Percentiles rank a stretch among this genome's conserved stretches.
phyloP scores from a whole-genome alignment of 1,140 invertebrate genomes.

The Caerostris extrusa region DNA sequence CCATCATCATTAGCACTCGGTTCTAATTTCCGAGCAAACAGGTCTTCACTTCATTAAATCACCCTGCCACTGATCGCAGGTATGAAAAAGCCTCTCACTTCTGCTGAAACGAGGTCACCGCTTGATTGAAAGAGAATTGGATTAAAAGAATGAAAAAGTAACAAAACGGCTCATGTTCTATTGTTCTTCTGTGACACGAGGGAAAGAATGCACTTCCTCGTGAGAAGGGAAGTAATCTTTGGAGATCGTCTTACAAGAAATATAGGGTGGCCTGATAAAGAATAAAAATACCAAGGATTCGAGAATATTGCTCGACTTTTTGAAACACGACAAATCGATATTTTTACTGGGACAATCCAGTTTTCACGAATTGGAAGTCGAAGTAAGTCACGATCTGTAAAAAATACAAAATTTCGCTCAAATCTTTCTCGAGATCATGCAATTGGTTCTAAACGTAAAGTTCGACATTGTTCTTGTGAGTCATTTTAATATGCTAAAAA shows the following conservation, averaged over 20 bases:
- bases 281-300: background rate
- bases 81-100: constrained; percentile 26
- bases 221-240: background rate
- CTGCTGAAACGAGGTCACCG: constrained; percentile 11
- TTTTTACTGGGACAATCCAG: background rate
- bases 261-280: background rate
- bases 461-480: too few relatives aligned
- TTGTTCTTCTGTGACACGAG: constrained; percentile 37
- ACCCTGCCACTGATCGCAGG: background rate
- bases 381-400: background rate
- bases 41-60: background rate
- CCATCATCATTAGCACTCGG: background rate
- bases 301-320: background rate
- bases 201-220: constrained; percentile 31
- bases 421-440: background rate
- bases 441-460: too few relatives aligned
- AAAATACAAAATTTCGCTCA: background rate
- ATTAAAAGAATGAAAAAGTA: constrained; percentile 10
- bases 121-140: constrained; percentile 11
- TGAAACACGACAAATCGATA: background rate
- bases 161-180: constrained; percentile 34
- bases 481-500: too few relatives aligned
- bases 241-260: constrained; percentile 2
- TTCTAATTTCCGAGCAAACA: background rate
- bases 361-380: background rate